A percentile compares a stretch with the other conserved stretches of the same genome.
phyloP scores from a whole-genome alignment of 2,797 vertebrate genomes.

The Coluber constrictor region DNA sequence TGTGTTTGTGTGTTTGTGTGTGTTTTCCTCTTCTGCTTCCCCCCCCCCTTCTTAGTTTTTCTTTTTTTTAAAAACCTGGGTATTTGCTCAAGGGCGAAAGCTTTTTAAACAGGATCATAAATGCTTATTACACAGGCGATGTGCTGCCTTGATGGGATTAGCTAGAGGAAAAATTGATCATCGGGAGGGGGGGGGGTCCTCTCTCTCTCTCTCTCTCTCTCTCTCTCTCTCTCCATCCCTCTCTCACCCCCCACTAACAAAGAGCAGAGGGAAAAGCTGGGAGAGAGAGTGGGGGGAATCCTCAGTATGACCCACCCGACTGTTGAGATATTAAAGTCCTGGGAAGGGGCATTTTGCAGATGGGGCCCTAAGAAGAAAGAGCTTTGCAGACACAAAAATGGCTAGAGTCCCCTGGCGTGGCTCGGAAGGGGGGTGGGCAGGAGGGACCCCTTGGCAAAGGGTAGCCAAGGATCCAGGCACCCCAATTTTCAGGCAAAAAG shows the following conservation, averaged over 20 bases:
- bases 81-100: conserved; percentile 43
- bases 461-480: neutral
- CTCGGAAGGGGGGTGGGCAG: neutral
- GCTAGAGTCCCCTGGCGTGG: neutral
- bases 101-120: conserved; percentile 40
- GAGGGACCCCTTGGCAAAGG: neutral
- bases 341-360: neutral
- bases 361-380: neutral
- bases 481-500: neutral
- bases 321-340: neutral
- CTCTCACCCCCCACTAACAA: neutral
- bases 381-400: neutral
- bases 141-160: conserved; percentile 27
- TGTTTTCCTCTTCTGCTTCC: neutral
- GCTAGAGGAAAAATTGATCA: conserved; percentile 15
- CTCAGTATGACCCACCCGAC: neutral
- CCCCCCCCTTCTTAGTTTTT: neutral
- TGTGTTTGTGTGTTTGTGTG: neutral
- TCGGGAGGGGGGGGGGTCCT: neutral
- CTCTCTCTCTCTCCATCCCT: neutral
- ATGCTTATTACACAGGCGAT: conserved; percentile 27
- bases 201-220: no score
- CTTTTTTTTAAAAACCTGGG: neutral
- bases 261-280: neutral
- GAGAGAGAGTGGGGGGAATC: no score